Evolutionary conservation across 2,888 invertebrate species (phyloP).

Genomic region (Agonopterix alstromeriana): DNA sequence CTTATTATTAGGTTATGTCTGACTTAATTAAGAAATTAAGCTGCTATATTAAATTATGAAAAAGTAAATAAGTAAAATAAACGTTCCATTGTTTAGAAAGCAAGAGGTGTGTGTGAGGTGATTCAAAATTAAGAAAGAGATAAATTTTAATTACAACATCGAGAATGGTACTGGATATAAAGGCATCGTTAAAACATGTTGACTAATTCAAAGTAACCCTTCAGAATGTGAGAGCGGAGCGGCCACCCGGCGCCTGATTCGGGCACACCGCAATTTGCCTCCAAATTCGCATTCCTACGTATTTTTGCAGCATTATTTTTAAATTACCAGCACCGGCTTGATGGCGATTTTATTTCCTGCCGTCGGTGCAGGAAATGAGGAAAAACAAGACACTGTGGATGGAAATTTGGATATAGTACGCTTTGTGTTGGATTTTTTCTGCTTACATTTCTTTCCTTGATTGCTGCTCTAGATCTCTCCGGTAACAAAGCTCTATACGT

Average conservation of each 20-base stretch:
- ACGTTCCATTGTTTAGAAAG: too few species aligned
- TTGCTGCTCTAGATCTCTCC: slow-evolving; percentile 19
- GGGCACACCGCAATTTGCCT: slow-evolving; percentile 51
- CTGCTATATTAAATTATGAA: too few species aligned
- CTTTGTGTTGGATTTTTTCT: slow-evolving; percentile 26
- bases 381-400: slow-evolving; percentile 52
- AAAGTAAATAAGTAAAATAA: too few species aligned
- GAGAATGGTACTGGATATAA: too few species aligned
- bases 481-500: slow-evolving; percentile 5
- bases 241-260: slow-evolving; percentile 34
- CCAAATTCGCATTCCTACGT: slow-evolving; percentile 51
- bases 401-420: slow-evolving; percentile 46
- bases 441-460: slow-evolving; percentile 24
- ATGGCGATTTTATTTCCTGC: slow-evolving; percentile 70
- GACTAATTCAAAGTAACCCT: slow-evolving; percentile 6
- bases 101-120: too few species aligned
- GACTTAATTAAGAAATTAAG: too few species aligned
- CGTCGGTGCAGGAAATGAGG: slow-evolving; percentile 57
- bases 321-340: slow-evolving; percentile 64
- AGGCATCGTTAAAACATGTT: background rate
- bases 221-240: slow-evolving; percentile 3
- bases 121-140: too few species aligned
- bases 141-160: too few species aligned
- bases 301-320: slow-evolving; percentile 69
- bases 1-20: background rate